Percentiles rank a stretch among this genome's conserved stretches.
These are phyloP conservation scores for Hycleus phaleratus DNA, from an alignment of 1,140 invertebrate genomes.

Conservation along the genomic window DNA sequence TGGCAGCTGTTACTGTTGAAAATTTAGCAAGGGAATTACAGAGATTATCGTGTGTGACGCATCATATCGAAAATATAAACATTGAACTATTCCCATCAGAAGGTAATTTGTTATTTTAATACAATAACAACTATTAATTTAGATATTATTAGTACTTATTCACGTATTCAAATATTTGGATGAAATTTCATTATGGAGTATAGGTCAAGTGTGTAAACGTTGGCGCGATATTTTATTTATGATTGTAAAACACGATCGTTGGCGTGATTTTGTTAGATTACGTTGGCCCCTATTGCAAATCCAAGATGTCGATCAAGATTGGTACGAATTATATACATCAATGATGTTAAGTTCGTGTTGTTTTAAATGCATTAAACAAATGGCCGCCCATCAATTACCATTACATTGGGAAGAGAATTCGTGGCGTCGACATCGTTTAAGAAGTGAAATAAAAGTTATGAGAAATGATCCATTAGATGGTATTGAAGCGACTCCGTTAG, in stretches of 20 bases:
- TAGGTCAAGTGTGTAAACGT: constrained; percentile 75
- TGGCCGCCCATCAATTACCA: constrained; percentile 55
- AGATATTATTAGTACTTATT: constrained; percentile 57
- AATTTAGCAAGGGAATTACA: constrained; percentile 43
- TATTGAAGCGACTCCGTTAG: constrained; percentile 79
- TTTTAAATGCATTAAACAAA: constrained; percentile 74
- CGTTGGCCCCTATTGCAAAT: constrained; percentile 32
- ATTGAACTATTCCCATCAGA: constrained; percentile 58
- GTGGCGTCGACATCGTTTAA: constrained; percentile 64
- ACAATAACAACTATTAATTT: too few species aligned
- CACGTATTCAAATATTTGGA: constrained; percentile 84
- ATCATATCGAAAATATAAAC: constrained; percentile 40
- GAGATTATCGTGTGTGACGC: constrained; percentile 41
- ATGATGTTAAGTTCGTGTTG: constrained; percentile 73
- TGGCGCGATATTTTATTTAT: constrained; percentile 76
- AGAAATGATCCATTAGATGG: constrained; percentile 81
- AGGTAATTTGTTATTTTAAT: constrained; percentile 24
- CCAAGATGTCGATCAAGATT: constrained; percentile 18
- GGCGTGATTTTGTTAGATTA: constrained; percentile 41
- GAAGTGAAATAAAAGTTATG: constrained; percentile 66
- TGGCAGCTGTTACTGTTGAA: constrained; percentile 31
- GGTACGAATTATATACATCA: constrained; percentile 45
- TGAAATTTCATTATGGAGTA: constrained; percentile 82
- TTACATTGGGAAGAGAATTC: constrained; percentile 57
- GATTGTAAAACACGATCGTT: constrained; percentile 41